Evolutionary conservation across 2,797 vertebrate species (phyloP).

Genomic region (Sebastes reedi): DNA sequence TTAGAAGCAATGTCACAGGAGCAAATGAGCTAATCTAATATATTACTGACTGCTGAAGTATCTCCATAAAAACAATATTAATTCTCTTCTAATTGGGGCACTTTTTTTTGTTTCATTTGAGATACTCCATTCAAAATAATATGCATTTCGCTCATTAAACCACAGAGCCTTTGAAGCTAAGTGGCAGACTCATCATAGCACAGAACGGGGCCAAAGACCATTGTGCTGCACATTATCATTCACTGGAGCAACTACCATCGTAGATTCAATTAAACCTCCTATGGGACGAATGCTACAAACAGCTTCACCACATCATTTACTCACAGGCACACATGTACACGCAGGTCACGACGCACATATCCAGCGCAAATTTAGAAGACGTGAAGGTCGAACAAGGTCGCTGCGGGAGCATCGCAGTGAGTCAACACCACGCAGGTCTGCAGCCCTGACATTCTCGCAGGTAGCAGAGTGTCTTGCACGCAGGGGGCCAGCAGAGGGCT

Average conservation of each 20-base stretch:
- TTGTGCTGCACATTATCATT: slow-evolving; percentile 52
- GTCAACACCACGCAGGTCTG: slow-evolving; percentile 12
- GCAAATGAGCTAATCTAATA: slow-evolving; percentile 38
- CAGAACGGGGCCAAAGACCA: slow-evolving; percentile 35
- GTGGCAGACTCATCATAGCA: slow-evolving; percentile 39
- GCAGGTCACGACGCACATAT: background rate
- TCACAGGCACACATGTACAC: background rate
- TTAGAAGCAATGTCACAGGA: slow-evolving; percentile 34
- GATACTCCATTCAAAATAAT: slow-evolving; percentile 46
- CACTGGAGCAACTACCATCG: slow-evolving; percentile 29
- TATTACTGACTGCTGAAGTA: slow-evolving; percentile 33
- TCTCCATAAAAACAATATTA: slow-evolving; percentile 48
- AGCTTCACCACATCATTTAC: slow-evolving; percentile 16
- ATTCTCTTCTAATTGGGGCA: slow-evolving; percentile 38
- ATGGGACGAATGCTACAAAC: slow-evolving; percentile 35
- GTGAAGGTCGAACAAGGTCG: slow-evolving; percentile 52
- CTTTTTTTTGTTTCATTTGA: slow-evolving; percentile 44
- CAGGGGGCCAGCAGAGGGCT: slow-evolving; percentile 60
- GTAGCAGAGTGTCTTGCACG: slow-evolving; percentile 17
- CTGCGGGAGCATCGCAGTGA: slow-evolving; percentile 1
- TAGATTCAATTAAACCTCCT: slow-evolving; percentile 55
- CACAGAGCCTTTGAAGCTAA: slow-evolving; percentile 44
- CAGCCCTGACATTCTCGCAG: slow-evolving; percentile 7
- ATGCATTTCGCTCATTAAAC: slow-evolving; percentile 52
- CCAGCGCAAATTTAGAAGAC: background rate